Base-by-base conservation (phyloP, 2,888 invertebrate genomes). In the Harmothoe impar region DNA sequence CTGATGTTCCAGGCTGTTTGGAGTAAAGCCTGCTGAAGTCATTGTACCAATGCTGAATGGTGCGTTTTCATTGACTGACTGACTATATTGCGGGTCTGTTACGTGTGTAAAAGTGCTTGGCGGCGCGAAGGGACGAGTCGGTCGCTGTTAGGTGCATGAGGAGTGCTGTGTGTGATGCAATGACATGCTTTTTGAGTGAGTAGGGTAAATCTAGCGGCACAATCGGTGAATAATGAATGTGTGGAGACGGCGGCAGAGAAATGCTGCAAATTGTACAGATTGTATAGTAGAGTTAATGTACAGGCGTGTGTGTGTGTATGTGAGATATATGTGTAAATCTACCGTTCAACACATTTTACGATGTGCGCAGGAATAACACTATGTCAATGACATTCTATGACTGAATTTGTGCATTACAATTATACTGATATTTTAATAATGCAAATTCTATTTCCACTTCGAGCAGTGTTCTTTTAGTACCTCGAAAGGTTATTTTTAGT, bases 211-310 rank as follows among this genome's bases (percentile, higher is more conserved):
- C 31, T 77, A 17, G 20, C 17, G 20, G 77, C 31, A 29, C 31
- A 31, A 15, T 25, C 25, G 17, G 31, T 29, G 77, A 31, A 29
- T 10, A 31, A 29, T 3, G 77, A 68, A 52, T 52, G 12, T n/a
- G 62, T 62, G 20, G 20, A 5, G 15, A 15, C 15, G 0, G 20
- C 43, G n/a, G 35, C 35, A 35, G 43, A 35, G 23, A 1, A 81
- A 35, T 20, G 43, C 33, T 15, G 43, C 81, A 33, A 81, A 81
- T 81, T 81, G 81, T 81, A 81, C 81, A 81, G 81, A 23, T 35
- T 81, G 81, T 81, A 81, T 81, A 81, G 81, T 81, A 81, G 81
- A 15, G 7, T 81, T 81, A 35, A 81, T 81, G 81, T 81, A 81
- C 81, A 81, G 81, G 81, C 23, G 77, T 77, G 68, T 10, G 68